Base-by-base conservation (phyloP, 2,888 invertebrate species). In the Lasioglossum marginatum region DNA sequence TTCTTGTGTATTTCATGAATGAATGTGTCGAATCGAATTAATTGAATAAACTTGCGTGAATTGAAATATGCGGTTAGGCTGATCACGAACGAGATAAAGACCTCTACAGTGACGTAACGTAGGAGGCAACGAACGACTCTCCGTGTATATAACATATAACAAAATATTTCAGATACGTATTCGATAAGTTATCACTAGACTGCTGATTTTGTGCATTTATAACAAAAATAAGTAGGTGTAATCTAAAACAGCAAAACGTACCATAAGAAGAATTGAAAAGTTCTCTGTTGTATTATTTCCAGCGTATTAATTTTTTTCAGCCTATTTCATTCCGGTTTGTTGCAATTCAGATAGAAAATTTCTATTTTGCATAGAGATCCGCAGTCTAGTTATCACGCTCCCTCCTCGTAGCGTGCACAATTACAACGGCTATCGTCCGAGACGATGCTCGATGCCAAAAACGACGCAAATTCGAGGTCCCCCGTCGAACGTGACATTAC, bases 361-460 rank as follows among this genome's bases (percentile, higher is more conserved):
- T 43, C 8, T 8, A 43, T 43, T 43, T 43, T 12, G 40, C 12
- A 43, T 43, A 12, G 3, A 12, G 40, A 43, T 43, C 40, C 12
- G 40, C 12, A 43, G 12, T 4, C 43, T 43, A 89, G 88, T 87
- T 85, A 82, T 89, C 75, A 63, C 77, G 73, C 70, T 66, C 75
- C 60, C 82, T 74, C 48, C 72, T 77, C 37, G 34, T 70, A 68
- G 52, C 66, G 77, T 43, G 43, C 70, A 31, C 5, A 37, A 73
- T 37, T 31, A 40, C 34, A 31, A 68, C 23, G 68, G 68, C 40
- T 68, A 40, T 23, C n/a, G 75, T 37, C 10, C 23, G 72, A 27
- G 73, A 31, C 52, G 63, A 81, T 79, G 79, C 75, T 81, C 85
- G 79, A 89, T 89, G 87, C 90, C 90, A 90, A 90, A 90, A 89